Percentiles rank a stretch among this genome's conserved stretches.
These are phyloP conservation scores for Drosophila sechellia DNA, from an alignment of 1,140 invertebrate species.

Conservation along the genomic window DNA sequence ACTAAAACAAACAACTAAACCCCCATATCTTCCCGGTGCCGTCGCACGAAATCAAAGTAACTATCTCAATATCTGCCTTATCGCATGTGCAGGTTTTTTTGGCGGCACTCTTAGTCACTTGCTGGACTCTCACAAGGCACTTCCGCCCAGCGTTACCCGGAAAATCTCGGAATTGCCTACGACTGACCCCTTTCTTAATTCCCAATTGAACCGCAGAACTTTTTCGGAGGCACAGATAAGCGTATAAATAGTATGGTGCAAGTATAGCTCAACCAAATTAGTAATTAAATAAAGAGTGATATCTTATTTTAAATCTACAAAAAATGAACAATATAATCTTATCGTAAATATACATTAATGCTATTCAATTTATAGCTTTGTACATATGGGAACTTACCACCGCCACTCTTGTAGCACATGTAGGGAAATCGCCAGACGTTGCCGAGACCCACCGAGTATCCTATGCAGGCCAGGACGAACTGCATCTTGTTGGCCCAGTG, in stretches of 20 bases:
- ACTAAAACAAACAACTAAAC: constrained; percentile 21
- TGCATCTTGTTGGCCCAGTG: constrained; percentile 96
- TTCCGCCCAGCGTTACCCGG: constrained; percentile 40
- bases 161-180: neutral
- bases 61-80: constrained; percentile 32
- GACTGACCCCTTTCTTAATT: constrained; percentile 17
- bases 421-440: constrained; percentile 96
- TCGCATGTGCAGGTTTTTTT: constrained; percentile 37
- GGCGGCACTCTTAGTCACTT: constrained; percentile 30
- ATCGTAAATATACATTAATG: neutral
- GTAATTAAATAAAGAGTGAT: neutral
- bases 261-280: neutral
- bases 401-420: constrained; percentile 93
- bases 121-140: constrained; percentile 16
- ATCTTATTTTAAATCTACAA: too few relatives aligned
- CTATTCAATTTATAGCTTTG: neutral
- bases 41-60: constrained; percentile 68
- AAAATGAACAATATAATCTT: too few relatives aligned
- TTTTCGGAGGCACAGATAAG: neutral
- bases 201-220: constrained; percentile 6
- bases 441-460: constrained; percentile 95
- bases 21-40: constrained; percentile 23
- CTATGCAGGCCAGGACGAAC: constrained; percentile 95
- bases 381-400: constrained; percentile 86
- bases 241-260: neutral